Conservation (phyloP, 2,113 vertebrate genomes). For the Haemorhous mexicanus region DNA sequence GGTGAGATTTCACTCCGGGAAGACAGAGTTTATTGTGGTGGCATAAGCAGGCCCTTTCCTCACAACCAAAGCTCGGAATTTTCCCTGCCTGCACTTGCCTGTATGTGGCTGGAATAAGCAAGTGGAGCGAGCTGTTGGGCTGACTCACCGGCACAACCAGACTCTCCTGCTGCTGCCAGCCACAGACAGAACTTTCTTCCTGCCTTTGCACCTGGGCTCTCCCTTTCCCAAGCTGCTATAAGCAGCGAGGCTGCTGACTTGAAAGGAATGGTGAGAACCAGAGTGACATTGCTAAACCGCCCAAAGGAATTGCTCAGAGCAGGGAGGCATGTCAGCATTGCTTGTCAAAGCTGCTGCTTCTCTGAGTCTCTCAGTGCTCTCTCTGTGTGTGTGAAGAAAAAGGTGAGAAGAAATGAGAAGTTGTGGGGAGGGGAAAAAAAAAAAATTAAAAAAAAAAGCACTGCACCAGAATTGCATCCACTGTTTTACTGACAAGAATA, state of each 20-base stretch:
- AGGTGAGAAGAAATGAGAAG: background rate
- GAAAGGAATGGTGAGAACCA: background rate
- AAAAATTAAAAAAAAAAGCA: too few species aligned
- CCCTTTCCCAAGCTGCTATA: background rate
- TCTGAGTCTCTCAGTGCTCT: background rate
- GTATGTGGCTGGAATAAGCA: background rate
- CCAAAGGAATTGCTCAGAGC: background rate
- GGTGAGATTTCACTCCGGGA: background rate
- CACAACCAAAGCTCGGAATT: background rate
- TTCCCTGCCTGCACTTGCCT: slow-evolving; percentile 12
- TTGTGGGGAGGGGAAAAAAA: background rate
- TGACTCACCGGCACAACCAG: background rate
- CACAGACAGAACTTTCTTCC: background rate
- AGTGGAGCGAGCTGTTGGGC: background rate
- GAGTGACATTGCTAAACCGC: background rate
- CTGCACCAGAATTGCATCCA: background rate
- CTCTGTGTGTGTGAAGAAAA: background rate
- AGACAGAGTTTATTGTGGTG: background rate
- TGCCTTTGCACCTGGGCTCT: background rate
- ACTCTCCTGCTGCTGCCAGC: background rate
- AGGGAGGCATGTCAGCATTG: background rate
- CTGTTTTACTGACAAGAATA: background rate
- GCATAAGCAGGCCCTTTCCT: background rate
- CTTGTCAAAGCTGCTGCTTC: background rate
- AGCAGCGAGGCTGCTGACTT: background rate